Conservation (phyloP, 1,140 invertebrate genomes). For the Drosophila sturtevanti region DNA sequence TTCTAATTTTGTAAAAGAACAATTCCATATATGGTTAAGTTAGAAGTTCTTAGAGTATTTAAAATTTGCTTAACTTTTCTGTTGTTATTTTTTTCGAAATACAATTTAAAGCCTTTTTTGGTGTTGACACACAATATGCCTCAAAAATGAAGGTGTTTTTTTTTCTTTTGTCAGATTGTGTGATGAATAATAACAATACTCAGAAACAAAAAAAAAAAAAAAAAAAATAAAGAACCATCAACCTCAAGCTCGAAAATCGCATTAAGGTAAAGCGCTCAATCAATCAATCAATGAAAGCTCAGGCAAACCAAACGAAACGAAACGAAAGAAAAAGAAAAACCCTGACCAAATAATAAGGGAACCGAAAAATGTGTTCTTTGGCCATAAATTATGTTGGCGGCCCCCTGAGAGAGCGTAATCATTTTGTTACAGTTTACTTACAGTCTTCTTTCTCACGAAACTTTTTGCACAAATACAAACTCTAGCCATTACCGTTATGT, state of each 20-base stretch:
- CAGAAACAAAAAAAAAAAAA: conserved; percentile 25
- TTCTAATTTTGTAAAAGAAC: too few relatives aligned
- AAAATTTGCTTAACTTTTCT: neutral
- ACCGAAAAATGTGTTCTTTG: conserved; percentile 40
- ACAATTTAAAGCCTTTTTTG: neutral
- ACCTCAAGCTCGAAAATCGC: conserved; percentile 37
- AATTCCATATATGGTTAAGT: too few relatives aligned
- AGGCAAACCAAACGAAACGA: conserved; percentile 4
- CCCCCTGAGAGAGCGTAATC: conserved; percentile 55
- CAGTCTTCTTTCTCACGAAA: conserved; percentile 57
- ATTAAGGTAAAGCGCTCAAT: conserved; percentile 47
- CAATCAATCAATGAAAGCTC: conserved; percentile 56
- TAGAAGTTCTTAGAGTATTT: too few relatives aligned
- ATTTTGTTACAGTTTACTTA: conserved; percentile 73
- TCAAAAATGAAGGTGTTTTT: conserved; percentile 16
- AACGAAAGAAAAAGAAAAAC: conserved; percentile 19
- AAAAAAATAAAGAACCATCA: conserved; percentile 2
- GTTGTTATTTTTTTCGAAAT: conserved; percentile 6
- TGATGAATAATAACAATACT: conserved; percentile 45
- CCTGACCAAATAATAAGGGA: neutral
- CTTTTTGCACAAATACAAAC: conserved; percentile 34
- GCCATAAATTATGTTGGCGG: conserved; percentile 67
- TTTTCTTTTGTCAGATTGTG: conserved; percentile 14
- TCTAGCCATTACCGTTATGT: conserved; percentile 63
- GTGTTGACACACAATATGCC: conserved; percentile 36